Conservation (phyloP, 1,140 invertebrate genomes). For the Bombyx mandarina region DNA sequence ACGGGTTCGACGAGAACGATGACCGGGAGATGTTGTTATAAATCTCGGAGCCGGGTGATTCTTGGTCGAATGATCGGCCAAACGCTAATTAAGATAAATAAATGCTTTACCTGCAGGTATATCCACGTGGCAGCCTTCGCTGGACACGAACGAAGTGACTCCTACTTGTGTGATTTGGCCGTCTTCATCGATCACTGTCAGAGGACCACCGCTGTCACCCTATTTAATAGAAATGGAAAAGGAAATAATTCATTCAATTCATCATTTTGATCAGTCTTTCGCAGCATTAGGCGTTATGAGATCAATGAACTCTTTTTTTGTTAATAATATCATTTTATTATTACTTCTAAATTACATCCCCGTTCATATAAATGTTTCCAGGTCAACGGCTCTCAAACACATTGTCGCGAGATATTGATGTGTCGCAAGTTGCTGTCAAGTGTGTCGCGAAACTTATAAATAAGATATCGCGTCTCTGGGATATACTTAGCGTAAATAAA, state of each 20-base stretch:
- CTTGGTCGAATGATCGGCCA: no score
- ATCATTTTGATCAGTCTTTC: no score
- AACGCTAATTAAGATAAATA: no score
- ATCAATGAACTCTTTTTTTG: no score
- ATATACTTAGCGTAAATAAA: neutral
- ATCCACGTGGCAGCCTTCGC: conserved; percentile 62
- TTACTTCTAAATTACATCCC: no score
- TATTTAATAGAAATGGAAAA: conserved; percentile 7
- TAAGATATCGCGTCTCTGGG: neutral
- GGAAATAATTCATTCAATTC: neutral
- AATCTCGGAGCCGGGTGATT: no score
- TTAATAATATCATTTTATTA: no score
- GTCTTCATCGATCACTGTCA: conserved; percentile 51
- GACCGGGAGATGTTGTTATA: no score
- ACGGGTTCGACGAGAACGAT: no score
- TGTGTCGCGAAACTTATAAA: neutral
- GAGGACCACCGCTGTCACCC: conserved; percentile 72
- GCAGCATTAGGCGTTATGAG: no score
- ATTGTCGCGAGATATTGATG: neutral
- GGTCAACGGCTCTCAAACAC: neutral
- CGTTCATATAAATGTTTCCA: neutral
- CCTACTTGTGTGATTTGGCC: conserved; percentile 61
- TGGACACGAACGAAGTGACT: conserved; percentile 70
- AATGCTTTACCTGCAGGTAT: conserved; percentile 58
- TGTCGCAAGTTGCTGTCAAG: neutral